A percentile compares a stretch with the other conserved stretches of the same genome.
phyloP scores from a whole-genome alignment of 2,888 invertebrate genomes.

The Argynnis bischoffii region DNA sequence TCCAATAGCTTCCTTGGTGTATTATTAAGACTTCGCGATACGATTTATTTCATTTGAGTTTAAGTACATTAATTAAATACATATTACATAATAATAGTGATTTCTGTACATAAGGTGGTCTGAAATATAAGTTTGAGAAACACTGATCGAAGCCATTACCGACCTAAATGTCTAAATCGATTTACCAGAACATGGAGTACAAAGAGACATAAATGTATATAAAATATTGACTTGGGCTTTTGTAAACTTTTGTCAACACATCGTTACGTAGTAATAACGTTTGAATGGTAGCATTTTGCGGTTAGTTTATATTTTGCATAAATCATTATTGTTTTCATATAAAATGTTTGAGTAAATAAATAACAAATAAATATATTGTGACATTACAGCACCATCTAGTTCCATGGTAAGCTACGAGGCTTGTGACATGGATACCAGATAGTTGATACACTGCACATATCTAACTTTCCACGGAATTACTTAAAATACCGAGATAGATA shows the following conservation, averaged over 20 bases:
- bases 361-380: too few species aligned
- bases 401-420: too few species aligned
- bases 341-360: neutral
- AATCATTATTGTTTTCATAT: neutral
- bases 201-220: slow-evolving; percentile 24
- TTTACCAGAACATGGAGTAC: slow-evolving; percentile 20
- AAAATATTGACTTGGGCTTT: neutral
- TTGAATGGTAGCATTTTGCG: neutral
- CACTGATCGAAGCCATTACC: neutral
- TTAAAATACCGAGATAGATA: too few species aligned
- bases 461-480: neutral
- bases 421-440: too few species aligned
- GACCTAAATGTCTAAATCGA: slow-evolving; percentile 18
- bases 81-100: too few species aligned
- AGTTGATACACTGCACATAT: neutral
- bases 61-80: too few species aligned
- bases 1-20: too few species aligned
- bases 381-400: too few species aligned
- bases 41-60: too few species aligned
- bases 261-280: slow-evolving; percentile 3
- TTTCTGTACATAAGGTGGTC: too few species aligned
- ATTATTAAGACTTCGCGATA: too few species aligned
- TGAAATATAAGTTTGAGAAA: neutral
- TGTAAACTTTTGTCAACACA: slow-evolving; percentile 13
- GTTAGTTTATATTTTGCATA: neutral